phyloP scores from a whole-genome alignment of 1,140 invertebrate species.

The Solenopsis invicta region DNA sequence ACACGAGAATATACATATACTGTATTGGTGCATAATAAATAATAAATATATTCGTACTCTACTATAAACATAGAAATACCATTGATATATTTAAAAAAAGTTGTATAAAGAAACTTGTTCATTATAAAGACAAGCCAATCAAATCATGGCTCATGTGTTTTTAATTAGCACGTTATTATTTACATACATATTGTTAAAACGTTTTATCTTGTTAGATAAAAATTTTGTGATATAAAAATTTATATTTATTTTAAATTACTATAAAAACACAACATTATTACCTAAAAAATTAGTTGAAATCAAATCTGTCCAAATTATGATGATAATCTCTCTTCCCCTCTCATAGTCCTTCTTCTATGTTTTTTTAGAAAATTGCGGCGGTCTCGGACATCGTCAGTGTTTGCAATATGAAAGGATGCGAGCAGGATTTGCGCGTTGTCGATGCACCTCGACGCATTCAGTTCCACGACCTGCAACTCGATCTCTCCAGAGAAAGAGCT shows the following conservation, averaged over 20 bases:
- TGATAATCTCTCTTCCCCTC: neutral
- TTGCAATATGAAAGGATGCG: slow-evolving; percentile 44
- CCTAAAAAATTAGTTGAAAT: neutral
- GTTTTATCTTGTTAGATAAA: neutral
- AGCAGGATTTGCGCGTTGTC: slow-evolving; percentile 71
- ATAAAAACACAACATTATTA: neutral
- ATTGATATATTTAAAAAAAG: slow-evolving; percentile 13
- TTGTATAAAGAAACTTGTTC: neutral
- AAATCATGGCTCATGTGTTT: neutral
- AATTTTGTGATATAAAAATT: neutral
- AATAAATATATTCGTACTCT: neutral
- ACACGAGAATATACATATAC: neutral
- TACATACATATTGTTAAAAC: slow-evolving; percentile 8
- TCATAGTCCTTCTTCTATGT: neutral
- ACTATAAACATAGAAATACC: slow-evolving; percentile 38
- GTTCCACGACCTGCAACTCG: slow-evolving; percentile 75
- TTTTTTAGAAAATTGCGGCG: slow-evolving; percentile 44
- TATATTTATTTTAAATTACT: neutral
- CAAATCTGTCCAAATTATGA: neutral
- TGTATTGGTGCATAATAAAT: neutral
- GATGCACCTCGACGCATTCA: slow-evolving; percentile 67
- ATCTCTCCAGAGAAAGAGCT: slow-evolving; percentile 71
- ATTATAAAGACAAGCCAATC: too few relatives aligned
- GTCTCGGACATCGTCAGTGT: slow-evolving; percentile 30
- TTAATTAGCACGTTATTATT: neutral